Base-by-base conservation (phyloP, 2,797 vertebrate species). In the Spea hammondii region DNA sequence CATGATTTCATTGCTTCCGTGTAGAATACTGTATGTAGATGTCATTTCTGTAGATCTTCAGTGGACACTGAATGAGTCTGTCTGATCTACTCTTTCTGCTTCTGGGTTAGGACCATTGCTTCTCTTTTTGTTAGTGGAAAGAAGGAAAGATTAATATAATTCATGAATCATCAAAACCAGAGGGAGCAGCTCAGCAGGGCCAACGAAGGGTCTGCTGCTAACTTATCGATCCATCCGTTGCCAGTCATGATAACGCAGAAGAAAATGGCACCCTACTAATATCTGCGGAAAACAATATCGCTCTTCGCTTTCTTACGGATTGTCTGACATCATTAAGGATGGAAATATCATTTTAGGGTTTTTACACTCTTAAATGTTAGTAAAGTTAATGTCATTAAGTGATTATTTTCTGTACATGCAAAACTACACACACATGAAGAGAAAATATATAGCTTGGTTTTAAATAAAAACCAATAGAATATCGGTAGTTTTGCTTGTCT, bases 141-240 rank as follows among this genome's bases (percentile, higher is more conserved):
- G 48, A 54, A 73, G 32, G 59, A 8, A 70, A 64, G 70, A 78
- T 60, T 70, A 69, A 51, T 77, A 77, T 49, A 55, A 65, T 73
- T 78, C 57, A 77, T 82, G 65, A 77, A 77, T 77, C 65, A 82
- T 74, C 51, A 5, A 82, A 82, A 53, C 74, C 55, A n/a, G 50
- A 64, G 70, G 57, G 65, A 70, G 45, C 65, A 65, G 45, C 57
- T 44, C 44, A 67, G 57, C 80, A 55, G 57, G 67, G 70, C 70
- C 70, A 55, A 57, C 62, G 65, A 57, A 46, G 57, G 54, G 64
- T 67, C 60, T 57, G 47, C 44, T 69, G 54, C 70, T 77, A 60
- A 59, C 71, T 68, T 70, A 77, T 82, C 49, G 70, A 82, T 78
- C 79, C 69, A 62, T 54, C 49, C 62, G 80, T 77, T 78, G 65